A percentile compares a stretch with the other conserved stretches of the same genome.
These are phyloP conservation scores for Mizuhopecten yessoensis DNA, from an alignment of 1,140 invertebrate genomes.

Conservation along the genomic window DNA sequence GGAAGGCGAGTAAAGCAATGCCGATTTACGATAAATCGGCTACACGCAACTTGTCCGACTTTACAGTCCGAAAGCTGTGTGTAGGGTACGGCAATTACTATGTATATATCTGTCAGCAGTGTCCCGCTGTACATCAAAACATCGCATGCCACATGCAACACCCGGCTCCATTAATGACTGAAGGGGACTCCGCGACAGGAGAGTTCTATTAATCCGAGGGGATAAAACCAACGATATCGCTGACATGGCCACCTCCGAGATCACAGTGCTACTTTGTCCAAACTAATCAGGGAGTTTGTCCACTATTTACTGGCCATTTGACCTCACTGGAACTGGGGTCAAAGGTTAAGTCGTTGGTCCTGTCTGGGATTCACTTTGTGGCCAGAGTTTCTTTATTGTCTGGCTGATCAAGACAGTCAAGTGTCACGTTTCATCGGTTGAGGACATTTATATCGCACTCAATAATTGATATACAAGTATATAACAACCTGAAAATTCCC, in stretches of 20 bases:
- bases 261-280: conserved; percentile 33
- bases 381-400: background rate
- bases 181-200: conserved; percentile 21
- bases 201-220: conserved; percentile 30
- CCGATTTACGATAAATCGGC: conserved; percentile 16
- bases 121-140: conserved; percentile 31
- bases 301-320: conserved; percentile 38
- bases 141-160: conserved; percentile 31
- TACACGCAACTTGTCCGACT: conserved; percentile 31
- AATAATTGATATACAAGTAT: background rate
- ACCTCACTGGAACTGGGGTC: background rate
- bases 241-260: conserved; percentile 20
- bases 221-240: conserved; percentile 1
- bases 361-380: conserved; percentile 18
- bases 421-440: background rate
- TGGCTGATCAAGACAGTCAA: background rate
- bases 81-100: conserved; percentile 37
- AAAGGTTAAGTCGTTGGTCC: conserved; percentile 18
- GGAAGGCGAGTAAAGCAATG: conserved; percentile 14
- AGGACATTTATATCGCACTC: conserved; percentile 29
- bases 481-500: background rate
- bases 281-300: conserved; percentile 38
- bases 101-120: conserved; percentile 27
- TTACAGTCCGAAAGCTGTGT: conserved; percentile 30
- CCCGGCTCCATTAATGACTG: conserved; percentile 28